Evolutionary conservation across 2,113 vertebrate genomes (phyloP), one percentile per base, ranked within the genome.

Genomic region (Zingel zingel): DNA sequence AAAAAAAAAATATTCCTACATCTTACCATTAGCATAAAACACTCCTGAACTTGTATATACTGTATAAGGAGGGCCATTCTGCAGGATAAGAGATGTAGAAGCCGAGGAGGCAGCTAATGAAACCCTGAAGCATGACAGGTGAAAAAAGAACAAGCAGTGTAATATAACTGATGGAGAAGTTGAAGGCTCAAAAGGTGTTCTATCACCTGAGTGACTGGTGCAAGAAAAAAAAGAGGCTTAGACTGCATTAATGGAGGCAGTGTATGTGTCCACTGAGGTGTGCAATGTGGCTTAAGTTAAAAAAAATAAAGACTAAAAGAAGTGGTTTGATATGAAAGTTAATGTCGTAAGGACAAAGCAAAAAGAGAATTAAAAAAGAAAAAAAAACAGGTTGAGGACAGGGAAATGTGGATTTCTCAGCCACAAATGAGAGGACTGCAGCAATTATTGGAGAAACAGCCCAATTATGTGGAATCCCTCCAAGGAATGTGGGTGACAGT

Each of bases 371-470:
- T 1, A 6, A 36, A 63, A 47, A 8, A 51, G 15, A 47, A 30
- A 66, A 33, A 62, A 67, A 15, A 82, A 72, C 77, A 83, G 79
- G 86, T 82, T 68, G 83, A 65, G 50, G 69, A 85, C 65, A 69
- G 70, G 48, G 76, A 75, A 67, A 72, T 66, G 57, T 73, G 12
- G 54, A 88, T 87, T 68, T 83, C 79, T 84, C 83, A 81, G 62
- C 69, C 68, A 75, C 86, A 81, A 74, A 88, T 79, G 78, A 84
- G 71, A 88, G 43, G 65, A 86, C 78, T 45, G 66, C 65, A 80
- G 86, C 83, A 89, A 89, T 90, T 89, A 90, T 76, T 79, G 79
- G 54, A 84, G 66, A 86, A 87, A 86, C 79, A 79, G 89, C 73
- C 87, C 87, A 92, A 88, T 90, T 92, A 86, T 81, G 66, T 75